Conservation (phyloP, 1,140 invertebrate genomes). For the Diachasma alloeum region DNA sequence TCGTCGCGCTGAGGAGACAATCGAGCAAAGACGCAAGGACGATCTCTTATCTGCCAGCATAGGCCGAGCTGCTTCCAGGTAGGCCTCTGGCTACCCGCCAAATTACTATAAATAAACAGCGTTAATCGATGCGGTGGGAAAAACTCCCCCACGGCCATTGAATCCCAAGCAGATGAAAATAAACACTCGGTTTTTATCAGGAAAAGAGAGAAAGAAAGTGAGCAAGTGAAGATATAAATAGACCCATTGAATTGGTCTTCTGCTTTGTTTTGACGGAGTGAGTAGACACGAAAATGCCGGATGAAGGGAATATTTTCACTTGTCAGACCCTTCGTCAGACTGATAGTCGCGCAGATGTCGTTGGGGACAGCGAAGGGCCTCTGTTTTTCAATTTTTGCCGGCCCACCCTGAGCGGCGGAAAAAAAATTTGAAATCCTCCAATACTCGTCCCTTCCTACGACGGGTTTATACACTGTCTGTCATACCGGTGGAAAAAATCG, state of each 20-base stretch:
- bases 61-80: slow-evolving; percentile 43
- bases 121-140: slow-evolving; percentile 55
- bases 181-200: neutral
- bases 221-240: neutral
- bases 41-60: slow-evolving; percentile 55
- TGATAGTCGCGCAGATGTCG: slow-evolving; percentile 13
- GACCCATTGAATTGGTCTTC: neutral
- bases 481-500: slow-evolving; percentile 11
- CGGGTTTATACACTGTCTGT: slow-evolving; percentile 1
- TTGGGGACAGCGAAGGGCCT: slow-evolving; percentile 23
- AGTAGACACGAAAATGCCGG: neutral
- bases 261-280: neutral
- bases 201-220: neutral
- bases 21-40: slow-evolving; percentile 52
- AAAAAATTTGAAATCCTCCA: slow-evolving; percentile 46
- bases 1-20: slow-evolving; percentile 9
- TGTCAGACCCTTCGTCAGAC: neutral
- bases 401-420: neutral
- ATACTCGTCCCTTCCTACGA: slow-evolving; percentile 18
- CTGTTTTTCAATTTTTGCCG: slow-evolving; percentile 39
- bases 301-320: neutral
- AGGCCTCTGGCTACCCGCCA: slow-evolving; percentile 48
- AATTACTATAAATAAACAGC: slow-evolving; percentile 60
- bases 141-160: slow-evolving; percentile 19
- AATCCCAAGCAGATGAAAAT: neutral